A percentile compares a stretch with the other conserved stretches of the same genome.
phyloP scores from a whole-genome alignment of 2,888 invertebrate species.

The Melanotus villosus region DNA sequence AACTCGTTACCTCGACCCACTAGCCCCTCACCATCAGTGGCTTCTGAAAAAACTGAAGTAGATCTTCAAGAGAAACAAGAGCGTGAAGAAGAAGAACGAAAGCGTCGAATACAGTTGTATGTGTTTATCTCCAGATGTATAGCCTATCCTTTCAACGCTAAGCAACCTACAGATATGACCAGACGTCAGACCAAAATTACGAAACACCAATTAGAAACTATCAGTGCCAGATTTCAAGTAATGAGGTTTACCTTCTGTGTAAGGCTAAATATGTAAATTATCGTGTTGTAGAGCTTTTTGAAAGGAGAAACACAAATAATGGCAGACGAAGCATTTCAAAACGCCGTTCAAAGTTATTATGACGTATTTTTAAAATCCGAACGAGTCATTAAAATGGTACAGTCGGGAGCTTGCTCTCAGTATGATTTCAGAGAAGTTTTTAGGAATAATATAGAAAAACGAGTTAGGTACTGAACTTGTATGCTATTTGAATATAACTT shows the following conservation, averaged over 20 bases:
- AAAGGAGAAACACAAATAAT: constrained; percentile 99
- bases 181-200: constrained; percentile 95
- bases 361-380: constrained; percentile 98
- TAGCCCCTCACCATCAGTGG: constrained; percentile 93
- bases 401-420: constrained; percentile 97
- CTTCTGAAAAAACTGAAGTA: constrained; percentile 89
- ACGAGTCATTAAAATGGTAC: constrained; percentile 95
- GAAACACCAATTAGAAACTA: constrained; percentile 94
- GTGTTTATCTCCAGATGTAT: constrained; percentile 98
- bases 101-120: constrained; percentile 94
- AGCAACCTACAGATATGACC: constrained; percentile 99
- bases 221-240: constrained; percentile 95
- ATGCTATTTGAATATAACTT: constrained; percentile 17
- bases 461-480: constrained; percentile 80
- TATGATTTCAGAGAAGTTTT: constrained; percentile 99
- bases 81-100: constrained; percentile 96
- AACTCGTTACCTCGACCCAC: constrained; percentile 83
- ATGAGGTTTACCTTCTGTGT: constrained; percentile 35
- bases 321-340: constrained; percentile 98
- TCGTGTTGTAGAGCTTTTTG: constrained; percentile 82
- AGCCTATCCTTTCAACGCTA: constrained; percentile 99
- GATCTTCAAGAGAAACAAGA: constrained; percentile 94
- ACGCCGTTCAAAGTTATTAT: constrained; percentile 96
- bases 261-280: neutral
- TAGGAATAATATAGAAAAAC: constrained; percentile 98